Evolutionary conservation across 2,888 invertebrate genomes (phyloP), one percentile per base, ranked within the genome.

Genomic region (Gortyna flavago): DNA sequence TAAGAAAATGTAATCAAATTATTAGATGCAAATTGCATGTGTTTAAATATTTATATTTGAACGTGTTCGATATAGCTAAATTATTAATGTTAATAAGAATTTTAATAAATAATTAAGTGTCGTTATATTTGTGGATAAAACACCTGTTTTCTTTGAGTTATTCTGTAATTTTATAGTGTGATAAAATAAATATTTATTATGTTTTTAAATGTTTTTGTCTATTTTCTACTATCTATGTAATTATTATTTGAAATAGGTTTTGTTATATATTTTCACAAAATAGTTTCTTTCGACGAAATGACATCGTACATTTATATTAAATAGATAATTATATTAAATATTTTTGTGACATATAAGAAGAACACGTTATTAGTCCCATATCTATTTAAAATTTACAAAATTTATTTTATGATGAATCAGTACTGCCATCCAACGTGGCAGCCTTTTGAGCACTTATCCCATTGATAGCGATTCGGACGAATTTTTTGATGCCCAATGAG

Each of bases 21-120:
- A 76, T 80, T 80, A 77, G 69, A 88, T 82, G 76, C 75, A 85
- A 85, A 84, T 86, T 86, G 81, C 77, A 88, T 83, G 74, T 8
- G 29, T 84, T 83, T 77, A 70, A 86, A 89, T 87, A 89, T 80
- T 82, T 82, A 79, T 61, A 73, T 66, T 44, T 72, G 54, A 77
- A 79, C 29, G 51, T 76, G 41, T 79, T 76, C 67, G 59, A 71
- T 86, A 73, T 74, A 70, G 75, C 64, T 69, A 79, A 79, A 78
- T 83, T 81, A 77, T 65, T 79, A 73, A 72, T 75, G 35, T 85
- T 81, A 61, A 79, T 62, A 48, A 65, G 44, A 68, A 69, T 73
- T 77, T 65, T 11, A 77, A 68, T 57, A 48, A 83, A 70, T 75
- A 83, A 77, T 77, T 69, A 72, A 76, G 70, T 72, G 7, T 59